Evolutionary conservation across 2,113 vertebrate genomes (phyloP).

Genomic region (Antidorcas marsupialis): DNA sequence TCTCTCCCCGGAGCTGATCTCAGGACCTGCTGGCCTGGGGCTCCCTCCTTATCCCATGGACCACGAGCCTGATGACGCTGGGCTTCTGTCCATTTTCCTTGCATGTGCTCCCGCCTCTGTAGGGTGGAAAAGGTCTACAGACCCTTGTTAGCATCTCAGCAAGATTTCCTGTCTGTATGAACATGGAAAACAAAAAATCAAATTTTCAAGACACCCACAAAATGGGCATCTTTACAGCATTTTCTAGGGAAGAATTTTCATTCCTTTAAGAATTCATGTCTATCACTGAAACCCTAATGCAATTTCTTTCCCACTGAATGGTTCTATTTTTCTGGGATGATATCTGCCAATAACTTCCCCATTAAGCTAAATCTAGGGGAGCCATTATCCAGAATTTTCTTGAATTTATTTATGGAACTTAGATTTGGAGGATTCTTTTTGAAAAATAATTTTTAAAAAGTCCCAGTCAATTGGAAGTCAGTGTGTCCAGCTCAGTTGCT

Average conservation of each 20-base stretch:
- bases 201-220: background rate
- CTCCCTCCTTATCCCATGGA: background rate
- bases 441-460: background rate
- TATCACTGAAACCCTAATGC: background rate
- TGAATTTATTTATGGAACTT: background rate
- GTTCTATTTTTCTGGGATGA: background rate
- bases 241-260: background rate
- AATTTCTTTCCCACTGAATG: background rate
- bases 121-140: background rate
- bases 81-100: background rate
- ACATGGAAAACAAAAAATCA: background rate
- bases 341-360: background rate
- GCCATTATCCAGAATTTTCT: background rate
- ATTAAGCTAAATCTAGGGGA: background rate
- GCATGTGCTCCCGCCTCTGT: background rate
- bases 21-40: background rate
- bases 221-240: background rate
- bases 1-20: background rate
- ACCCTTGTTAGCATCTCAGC: background rate
- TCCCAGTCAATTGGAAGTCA: background rate
- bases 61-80: rapidly evolving
- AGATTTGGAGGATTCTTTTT: background rate
- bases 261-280: background rate
- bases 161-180: background rate
- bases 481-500: background rate